Percentiles rank a stretch among this genome's conserved stretches.
Evolutionary conservation across 30 jellyfish, hydroid and myxozoan genomes (phyloP).

Genomic region (Hydractinia symbiolongicarpus): DNA sequence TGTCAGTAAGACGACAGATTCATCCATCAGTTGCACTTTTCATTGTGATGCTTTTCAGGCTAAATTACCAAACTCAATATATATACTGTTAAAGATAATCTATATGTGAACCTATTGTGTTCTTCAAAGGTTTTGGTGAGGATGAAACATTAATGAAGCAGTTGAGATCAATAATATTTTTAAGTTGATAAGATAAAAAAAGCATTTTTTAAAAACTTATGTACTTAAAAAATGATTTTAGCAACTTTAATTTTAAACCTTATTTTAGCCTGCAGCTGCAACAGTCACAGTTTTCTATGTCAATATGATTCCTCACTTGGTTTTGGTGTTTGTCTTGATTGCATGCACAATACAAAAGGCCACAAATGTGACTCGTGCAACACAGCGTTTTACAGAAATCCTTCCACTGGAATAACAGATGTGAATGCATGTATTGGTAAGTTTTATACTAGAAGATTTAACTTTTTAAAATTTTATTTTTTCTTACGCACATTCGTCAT

Average conservation of each 20-base stretch:
- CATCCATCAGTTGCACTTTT: too few relatives aligned
- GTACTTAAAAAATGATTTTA: too few relatives aligned
- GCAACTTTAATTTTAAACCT: not conserved
- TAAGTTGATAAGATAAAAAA: too few relatives aligned
- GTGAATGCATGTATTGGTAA: conserved; percentile 45
- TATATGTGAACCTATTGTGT: too few relatives aligned
- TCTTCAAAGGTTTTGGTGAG: too few relatives aligned
- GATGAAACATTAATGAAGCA: too few relatives aligned
- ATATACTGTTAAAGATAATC: too few relatives aligned
- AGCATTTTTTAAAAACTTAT: too few relatives aligned
- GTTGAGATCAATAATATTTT: too few relatives aligned
- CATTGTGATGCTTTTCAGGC: too few relatives aligned
- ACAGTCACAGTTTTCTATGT: conserved; percentile 51
- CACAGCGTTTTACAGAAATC: conserved; percentile 47
- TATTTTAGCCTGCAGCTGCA: conserved; percentile 60
- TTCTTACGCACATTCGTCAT: not conserved
- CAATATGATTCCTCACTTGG: conserved; percentile 48
- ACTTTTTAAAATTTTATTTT: not conserved
- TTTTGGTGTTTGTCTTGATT: conserved; percentile 72
- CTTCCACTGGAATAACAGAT: conserved; percentile 7
- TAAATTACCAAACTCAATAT: too few relatives aligned
- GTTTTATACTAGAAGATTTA: not conserved
- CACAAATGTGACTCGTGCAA: conserved; percentile 61
- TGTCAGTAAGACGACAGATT: too few relatives aligned
- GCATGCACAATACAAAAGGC: conserved; percentile 74